Conservation (phyloP, 2,113 vertebrate species). For the Ornithorhynchus anatinus region DNA sequence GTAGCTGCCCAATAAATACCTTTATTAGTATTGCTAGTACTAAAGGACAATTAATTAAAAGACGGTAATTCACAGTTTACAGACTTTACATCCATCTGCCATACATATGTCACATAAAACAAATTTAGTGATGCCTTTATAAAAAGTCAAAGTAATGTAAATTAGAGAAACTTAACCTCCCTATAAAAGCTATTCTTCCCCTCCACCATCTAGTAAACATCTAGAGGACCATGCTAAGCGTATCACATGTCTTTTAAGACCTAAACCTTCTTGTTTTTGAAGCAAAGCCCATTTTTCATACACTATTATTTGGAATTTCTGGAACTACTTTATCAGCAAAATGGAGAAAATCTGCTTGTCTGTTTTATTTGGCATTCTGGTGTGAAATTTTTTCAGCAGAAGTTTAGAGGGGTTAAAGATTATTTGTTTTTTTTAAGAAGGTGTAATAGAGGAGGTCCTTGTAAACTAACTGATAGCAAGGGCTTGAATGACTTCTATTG, state of each 20-base stretch:
- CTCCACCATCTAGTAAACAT: neutral
- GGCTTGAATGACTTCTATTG: slow-evolving; percentile 13
- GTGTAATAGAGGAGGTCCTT: slow-evolving; percentile 13
- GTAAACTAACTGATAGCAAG: slow-evolving; percentile 17
- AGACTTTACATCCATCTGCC: slow-evolving; percentile 40
- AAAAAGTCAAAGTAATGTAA: slow-evolving; percentile 25
- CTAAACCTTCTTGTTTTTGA: slow-evolving; percentile 4
- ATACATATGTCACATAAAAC: slow-evolving; percentile 24
- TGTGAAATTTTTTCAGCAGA: neutral
- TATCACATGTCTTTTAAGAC: neutral
- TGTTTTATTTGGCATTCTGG: slow-evolving; percentile 16
- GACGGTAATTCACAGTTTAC: slow-evolving; percentile 36
- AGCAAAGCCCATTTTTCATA: slow-evolving; percentile 4
- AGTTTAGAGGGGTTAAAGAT: neutral
- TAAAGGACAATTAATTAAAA: slow-evolving; percentile 58
- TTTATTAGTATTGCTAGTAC: too few relatives aligned
- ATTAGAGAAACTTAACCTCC: neutral
- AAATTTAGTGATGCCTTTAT: slow-evolving; percentile 23
- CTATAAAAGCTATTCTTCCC: neutral
- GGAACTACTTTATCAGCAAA: neutral
- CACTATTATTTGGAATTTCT: slow-evolving; percentile 10
- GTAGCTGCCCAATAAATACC: too few relatives aligned
- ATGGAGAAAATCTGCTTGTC: slow-evolving; percentile 2
- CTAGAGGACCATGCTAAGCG: neutral
- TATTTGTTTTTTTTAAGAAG: slow-evolving; percentile 11